A percentile compares a stretch with the other conserved stretches of the same genome.
phyloP scores from a whole-genome alignment of 2,888 invertebrate species.

The Macrosoma leucophasiata region DNA sequence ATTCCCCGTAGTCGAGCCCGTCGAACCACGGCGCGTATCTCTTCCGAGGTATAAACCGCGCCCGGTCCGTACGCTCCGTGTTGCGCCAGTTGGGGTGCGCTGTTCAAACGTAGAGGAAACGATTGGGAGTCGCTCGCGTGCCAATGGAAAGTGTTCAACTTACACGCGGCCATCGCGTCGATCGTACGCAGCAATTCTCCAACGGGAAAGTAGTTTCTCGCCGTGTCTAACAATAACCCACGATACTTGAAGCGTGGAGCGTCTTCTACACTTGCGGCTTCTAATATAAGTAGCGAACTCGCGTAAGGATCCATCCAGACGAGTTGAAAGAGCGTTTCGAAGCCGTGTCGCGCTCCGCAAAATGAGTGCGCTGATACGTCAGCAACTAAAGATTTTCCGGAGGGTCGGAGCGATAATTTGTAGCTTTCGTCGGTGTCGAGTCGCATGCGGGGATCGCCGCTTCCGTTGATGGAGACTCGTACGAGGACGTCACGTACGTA shows the following conservation, averaged over 20 bases:
- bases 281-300: slow-evolving; percentile 77
- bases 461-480: slow-evolving; percentile 72
- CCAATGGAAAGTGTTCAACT: slow-evolving; percentile 96
- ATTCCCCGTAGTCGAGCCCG: slow-evolving; percentile 89
- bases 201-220: slow-evolving; percentile 90
- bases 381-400: slow-evolving; percentile 69
- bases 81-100: slow-evolving; percentile 85
- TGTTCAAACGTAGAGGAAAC: slow-evolving; percentile 88
- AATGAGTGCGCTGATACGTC: slow-evolving; percentile 80
- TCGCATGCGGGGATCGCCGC: slow-evolving; percentile 73
- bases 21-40: slow-evolving; percentile 82
- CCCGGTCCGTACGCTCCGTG: slow-evolving; percentile 92
- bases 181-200: slow-evolving; percentile 82
- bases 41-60: slow-evolving; percentile 82
- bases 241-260: slow-evolving; percentile 86
- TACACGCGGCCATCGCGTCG: slow-evolving; percentile 92
- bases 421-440: slow-evolving; percentile 86
- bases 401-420: slow-evolving; percentile 74
- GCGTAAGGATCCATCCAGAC: slow-evolving; percentile 85
- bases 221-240: slow-evolving; percentile 92
- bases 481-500: slow-evolving; percentile 59
- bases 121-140: slow-evolving; percentile 94
- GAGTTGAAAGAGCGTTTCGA: slow-evolving; percentile 87
- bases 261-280: slow-evolving; percentile 82
- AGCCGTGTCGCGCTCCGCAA: slow-evolving; percentile 85